phyloP scores from a whole-genome alignment of 2,113 vertebrate species.

The Albula glossodonta region DNA sequence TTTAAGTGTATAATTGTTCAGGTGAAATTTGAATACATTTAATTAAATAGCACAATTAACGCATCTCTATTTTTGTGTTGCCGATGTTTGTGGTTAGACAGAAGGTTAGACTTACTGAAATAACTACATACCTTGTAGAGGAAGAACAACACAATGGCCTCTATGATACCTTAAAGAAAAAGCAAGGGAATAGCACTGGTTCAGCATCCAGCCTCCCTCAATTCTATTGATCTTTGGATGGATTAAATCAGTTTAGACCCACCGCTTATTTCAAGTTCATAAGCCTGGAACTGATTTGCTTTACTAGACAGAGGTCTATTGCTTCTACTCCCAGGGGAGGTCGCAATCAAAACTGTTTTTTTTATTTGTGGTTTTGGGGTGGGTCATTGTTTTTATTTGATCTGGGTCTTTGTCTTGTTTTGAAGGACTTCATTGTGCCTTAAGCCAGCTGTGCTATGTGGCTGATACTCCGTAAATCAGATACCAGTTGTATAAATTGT shows the following conservation, averaged over 20 bases:
- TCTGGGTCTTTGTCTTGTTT: constrained; percentile 21
- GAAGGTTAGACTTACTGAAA: too few species aligned
- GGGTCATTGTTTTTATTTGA: constrained; percentile 23
- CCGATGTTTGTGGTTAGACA: too few species aligned
- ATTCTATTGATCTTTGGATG: constrained; percentile 12
- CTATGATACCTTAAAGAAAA: neutral
- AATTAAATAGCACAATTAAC: too few species aligned
- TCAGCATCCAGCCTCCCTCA: neutral
- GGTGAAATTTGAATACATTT: too few species aligned
- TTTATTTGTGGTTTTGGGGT: constrained; percentile 24
- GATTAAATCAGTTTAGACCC: neutral
- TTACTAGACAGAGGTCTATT: constrained; percentile 16
- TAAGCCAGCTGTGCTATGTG: constrained; percentile 1
- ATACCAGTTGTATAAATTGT: neutral
- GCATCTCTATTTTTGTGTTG: too few species aligned
- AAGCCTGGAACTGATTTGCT: constrained; percentile 23
- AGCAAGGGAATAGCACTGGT: neutral
- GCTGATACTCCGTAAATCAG: constrained; percentile 1
- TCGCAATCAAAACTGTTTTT: constrained; percentile 30
- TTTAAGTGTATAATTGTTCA: too few species aligned
- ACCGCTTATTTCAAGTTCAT: constrained; percentile 14
- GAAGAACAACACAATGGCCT: neutral
- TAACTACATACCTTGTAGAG: neutral
- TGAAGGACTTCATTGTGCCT: neutral
- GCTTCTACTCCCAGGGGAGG: constrained; percentile 2